These are phyloP conservation scores for Ephestia elutella DNA, from an alignment of 1,140 invertebrate genomes.

Conservation along the genomic window DNA sequence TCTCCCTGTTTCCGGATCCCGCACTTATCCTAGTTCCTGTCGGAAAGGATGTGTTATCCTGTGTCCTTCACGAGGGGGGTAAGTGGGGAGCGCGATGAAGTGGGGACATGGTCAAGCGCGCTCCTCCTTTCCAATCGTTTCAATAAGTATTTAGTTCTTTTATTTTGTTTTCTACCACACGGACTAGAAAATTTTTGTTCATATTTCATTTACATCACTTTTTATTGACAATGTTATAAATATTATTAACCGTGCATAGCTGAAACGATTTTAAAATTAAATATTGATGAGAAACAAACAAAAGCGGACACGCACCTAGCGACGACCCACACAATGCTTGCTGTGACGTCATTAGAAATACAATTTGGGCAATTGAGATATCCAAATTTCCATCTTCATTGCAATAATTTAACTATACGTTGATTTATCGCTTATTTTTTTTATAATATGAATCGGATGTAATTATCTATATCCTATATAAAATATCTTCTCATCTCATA, in stretches of 20 bases:
- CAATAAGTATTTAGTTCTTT: slow-evolving; percentile 13
- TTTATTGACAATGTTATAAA: neutral
- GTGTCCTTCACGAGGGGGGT: slow-evolving; percentile 36
- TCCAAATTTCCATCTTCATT: neutral
- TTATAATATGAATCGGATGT: too few relatives aligned
- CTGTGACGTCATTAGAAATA: slow-evolving; percentile 2
- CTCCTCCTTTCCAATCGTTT: slow-evolving; percentile 21
- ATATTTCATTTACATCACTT: too few relatives aligned
- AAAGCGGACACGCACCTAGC: slow-evolving; percentile 35
- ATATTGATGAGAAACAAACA: neutral
- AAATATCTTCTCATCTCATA: too few relatives aligned
- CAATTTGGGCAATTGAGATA: neutral
- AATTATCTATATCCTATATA: too few relatives aligned
- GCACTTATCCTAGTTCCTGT: slow-evolving; percentile 19
- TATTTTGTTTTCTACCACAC: neutral
- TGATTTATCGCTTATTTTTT: too few relatives aligned
- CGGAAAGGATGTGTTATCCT: slow-evolving; percentile 46
- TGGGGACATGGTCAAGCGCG: slow-evolving; percentile 52
- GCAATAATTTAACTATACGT: neutral
- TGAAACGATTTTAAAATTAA: neutral
- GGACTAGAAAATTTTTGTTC: neutral
- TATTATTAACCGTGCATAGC: neutral
- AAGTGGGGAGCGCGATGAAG: slow-evolving; percentile 23
- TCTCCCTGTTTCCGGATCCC: slow-evolving; percentile 30
- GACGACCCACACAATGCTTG: slow-evolving; percentile 16